Percentiles rank a stretch among this genome's conserved stretches.
These are phyloP conservation scores for Drosophila macrospina DNA, from an alignment of 2,888 invertebrate genomes.

Conservation along the genomic window DNA sequence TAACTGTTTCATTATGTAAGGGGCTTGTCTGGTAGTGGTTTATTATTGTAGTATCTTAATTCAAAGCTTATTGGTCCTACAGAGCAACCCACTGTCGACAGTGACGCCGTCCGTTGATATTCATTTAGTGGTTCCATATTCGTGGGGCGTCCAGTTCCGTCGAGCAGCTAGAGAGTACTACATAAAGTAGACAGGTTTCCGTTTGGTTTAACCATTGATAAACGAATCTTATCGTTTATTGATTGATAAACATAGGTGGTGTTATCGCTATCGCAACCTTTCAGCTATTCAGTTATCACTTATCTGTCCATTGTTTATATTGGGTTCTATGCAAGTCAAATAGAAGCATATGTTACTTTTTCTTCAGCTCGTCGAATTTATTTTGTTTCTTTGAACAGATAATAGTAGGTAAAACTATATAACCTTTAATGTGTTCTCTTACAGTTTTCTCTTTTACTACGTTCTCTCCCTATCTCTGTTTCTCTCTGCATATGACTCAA, in stretches of 20 bases:
- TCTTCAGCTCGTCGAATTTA: neutral
- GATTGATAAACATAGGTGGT: slow-evolving; percentile 59
- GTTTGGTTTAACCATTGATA: slow-evolving; percentile 48
- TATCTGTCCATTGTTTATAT: slow-evolving; percentile 47
- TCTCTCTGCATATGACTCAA: neutral
- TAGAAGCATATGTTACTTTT: slow-evolving; percentile 22
- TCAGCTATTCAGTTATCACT: slow-evolving; percentile 32
- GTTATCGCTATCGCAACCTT: slow-evolving; percentile 46
- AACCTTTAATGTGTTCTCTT: neutral
- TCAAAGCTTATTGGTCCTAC: too few relatives aligned
- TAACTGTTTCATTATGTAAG: neutral
- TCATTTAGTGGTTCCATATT: slow-evolving; percentile 46
- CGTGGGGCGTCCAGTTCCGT: slow-evolving; percentile 45
- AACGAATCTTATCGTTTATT: slow-evolving; percentile 68
- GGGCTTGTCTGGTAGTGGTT: neutral
- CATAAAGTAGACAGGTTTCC: slow-evolving; percentile 28
- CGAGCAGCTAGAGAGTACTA: slow-evolving; percentile 48
- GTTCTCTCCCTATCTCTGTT: neutral
- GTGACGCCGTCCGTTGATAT: slow-evolving; percentile 47
- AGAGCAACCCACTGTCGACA: slow-evolving; percentile 52
- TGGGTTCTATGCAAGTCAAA: slow-evolving; percentile 29
- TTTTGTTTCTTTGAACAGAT: too few relatives aligned
- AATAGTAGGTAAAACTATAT: slow-evolving; percentile 6
- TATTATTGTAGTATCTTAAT: neutral
- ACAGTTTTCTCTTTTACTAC: neutral